Base-by-base conservation (phyloP, 2,113 vertebrate species). In the Myrmecobius fasciatus region DNA sequence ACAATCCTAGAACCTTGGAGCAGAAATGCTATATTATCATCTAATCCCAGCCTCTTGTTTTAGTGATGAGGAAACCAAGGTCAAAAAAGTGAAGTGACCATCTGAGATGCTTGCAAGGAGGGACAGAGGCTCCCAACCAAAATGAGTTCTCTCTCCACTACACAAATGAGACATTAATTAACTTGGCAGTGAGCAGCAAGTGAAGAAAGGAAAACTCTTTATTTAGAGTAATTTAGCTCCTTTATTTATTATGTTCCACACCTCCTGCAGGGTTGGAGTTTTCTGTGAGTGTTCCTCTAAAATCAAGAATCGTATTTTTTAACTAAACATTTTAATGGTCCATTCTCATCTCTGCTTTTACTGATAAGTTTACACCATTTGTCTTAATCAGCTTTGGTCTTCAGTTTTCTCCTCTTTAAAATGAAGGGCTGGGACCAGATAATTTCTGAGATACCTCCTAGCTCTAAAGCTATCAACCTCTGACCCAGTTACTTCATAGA, bases 201-300 rank as follows among this genome's bases (percentile, higher is more conserved):
- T 92, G 88, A 95, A 93, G 20, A 96, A 90, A 95, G 93, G 75
- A 91, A 93, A 96, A 93, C 53, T 93, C 51, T 52, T 43, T 83
- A 83, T 83, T 5, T 52, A 94, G 91, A 25, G 9, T 93, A 94
- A 89, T 89, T 52, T 95, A 95, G 89, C 54, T 91, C 0, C 93
- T 25, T 75, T 46, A 54, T 92, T 96, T 91, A 90, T 90, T 93
- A 83, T 11, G 94, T 89, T 93, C 17, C 0, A 25, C 92, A 92
- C 54, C 48, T 90, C 1, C 54, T 60, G 93, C 92, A 83, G 17
- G 31, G 31, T 36, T 92, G 12, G 46, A 3, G 3, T 89, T 92
- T 93, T 25, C 8, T 88, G 26, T 92, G n/a, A n/a, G 43, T 28
- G 52, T 25, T 24, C 89, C 75, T 96, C 8, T 94, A 52, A 96